phyloP scores from a whole-genome alignment of 1,140 invertebrate species.

The Cherax destructor region DNA sequence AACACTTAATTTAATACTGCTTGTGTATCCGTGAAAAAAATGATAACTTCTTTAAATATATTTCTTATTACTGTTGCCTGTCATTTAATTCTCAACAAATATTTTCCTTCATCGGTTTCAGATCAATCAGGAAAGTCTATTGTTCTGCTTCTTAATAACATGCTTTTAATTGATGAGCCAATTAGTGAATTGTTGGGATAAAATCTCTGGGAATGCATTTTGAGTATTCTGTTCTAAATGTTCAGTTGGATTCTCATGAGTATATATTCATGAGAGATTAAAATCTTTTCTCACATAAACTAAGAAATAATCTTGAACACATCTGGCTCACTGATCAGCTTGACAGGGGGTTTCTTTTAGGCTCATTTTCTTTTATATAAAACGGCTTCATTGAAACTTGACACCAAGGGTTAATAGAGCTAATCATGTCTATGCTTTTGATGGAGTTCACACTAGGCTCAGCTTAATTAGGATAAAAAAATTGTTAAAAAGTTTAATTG shows the following conservation, averaged over 20 bases:
- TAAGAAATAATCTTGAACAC: background rate
- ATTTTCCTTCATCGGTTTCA: constrained; percentile 15
- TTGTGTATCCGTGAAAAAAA: too few relatives aligned
- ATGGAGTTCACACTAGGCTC: constrained; percentile 27
- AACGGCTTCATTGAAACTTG: constrained; percentile 1
- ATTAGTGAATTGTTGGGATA: background rate
- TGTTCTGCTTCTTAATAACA: constrained; percentile 49
- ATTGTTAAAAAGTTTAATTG: background rate
- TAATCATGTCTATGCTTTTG: constrained; percentile 31
- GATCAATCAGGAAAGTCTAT: background rate
- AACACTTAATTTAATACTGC: background rate
- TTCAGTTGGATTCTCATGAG: background rate
- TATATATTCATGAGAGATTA: background rate
- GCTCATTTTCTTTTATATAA: background rate
- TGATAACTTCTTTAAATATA: background rate
- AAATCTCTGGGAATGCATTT: background rate
- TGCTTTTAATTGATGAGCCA: constrained; percentile 38
- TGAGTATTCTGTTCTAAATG: background rate
- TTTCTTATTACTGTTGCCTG: background rate
- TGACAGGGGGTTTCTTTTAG: background rate
- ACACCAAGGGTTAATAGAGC: background rate
- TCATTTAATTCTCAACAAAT: background rate
- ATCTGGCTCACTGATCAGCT: background rate
- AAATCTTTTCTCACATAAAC: background rate
- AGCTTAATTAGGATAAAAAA: background rate